A percentile compares a stretch with the other conserved stretches of the same genome.
phyloP scores from a whole-genome alignment of 2,888 invertebrate species.

The Stenodema calcarata region DNA sequence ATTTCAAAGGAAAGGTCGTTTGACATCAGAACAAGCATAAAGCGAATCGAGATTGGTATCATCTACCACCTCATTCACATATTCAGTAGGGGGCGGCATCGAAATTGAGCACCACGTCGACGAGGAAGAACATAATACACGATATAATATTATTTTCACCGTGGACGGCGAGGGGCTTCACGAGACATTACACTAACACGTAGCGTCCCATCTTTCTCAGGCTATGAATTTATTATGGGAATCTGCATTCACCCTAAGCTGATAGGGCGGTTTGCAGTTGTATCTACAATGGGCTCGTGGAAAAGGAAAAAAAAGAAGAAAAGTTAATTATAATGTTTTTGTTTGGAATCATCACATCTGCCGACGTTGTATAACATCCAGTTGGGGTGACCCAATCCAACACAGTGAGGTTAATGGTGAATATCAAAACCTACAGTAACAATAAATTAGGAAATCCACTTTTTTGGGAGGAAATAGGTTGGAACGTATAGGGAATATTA shows the following conservation, averaged over 20 bases:
- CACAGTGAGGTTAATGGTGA: too few species aligned
- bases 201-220: neutral
- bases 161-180: constrained; percentile 1
- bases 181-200: constrained; percentile 29
- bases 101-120: neutral
- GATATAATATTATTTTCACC: neutral
- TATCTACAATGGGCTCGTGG: neutral
- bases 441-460: too few species aligned
- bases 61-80: neutral
- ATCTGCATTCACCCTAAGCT: neutral
- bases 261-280: neutral
- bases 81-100: neutral
- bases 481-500: too few species aligned
- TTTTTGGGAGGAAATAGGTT: too few species aligned
- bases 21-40: too few species aligned
- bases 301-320: neutral
- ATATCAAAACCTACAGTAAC: too few species aligned
- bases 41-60: too few species aligned
- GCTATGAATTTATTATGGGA: constrained; percentile 24
- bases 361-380: too few species aligned
- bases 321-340: too few species aligned
- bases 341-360: too few species aligned
- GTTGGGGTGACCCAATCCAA: too few species aligned
- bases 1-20: too few species aligned
- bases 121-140: neutral